These are phyloP conservation scores for Junonia oenone DNA, from an alignment of 2,888 invertebrate species.

Conservation along the genomic window DNA sequence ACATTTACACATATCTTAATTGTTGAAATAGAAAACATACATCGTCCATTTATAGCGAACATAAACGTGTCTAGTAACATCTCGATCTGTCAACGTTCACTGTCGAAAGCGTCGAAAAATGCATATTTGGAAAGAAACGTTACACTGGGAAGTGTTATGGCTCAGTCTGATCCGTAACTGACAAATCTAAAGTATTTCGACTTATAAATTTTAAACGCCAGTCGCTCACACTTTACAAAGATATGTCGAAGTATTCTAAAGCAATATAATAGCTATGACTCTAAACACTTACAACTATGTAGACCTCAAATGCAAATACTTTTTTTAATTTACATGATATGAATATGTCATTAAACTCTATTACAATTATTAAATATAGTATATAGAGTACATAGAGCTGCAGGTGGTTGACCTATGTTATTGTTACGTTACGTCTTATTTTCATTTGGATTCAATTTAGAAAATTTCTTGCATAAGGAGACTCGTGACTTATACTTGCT, in stretches of 20 bases:
- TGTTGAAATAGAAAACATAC: conserved; percentile 56
- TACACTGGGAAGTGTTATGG: conserved; percentile 28
- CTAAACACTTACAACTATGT: conserved; percentile 75
- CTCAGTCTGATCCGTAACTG: conserved; percentile 58
- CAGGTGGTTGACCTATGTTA: conserved; percentile 33
- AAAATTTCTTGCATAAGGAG: conserved; percentile 27
- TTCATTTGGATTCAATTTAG: conserved; percentile 14
- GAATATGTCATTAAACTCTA: conserved; percentile 77
- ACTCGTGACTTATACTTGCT: conserved; percentile 13
- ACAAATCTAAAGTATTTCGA: conserved; percentile 38
- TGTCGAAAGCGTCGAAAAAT: conserved; percentile 58
- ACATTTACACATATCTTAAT: conserved; percentile 66
- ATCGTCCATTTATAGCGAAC: conserved; percentile 30
- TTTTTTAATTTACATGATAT: conserved; percentile 77
- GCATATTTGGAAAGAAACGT: conserved; percentile 61
- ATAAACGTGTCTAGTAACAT: conserved; percentile 14
- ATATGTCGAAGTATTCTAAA: conserved; percentile 79
- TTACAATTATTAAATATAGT: conserved; percentile 60
- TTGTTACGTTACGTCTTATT: background rate
- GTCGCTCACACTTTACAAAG: conserved; percentile 69
- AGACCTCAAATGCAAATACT: conserved; percentile 80
- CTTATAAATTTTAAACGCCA: conserved; percentile 41
- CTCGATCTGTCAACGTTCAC: conserved; percentile 36
- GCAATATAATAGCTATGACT: conserved; percentile 77
- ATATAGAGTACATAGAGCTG: conserved; percentile 56